Evolutionary conservation across 2,888 invertebrate genomes (phyloP).

Genomic region (Mesodorylaimus sp.): DNA sequence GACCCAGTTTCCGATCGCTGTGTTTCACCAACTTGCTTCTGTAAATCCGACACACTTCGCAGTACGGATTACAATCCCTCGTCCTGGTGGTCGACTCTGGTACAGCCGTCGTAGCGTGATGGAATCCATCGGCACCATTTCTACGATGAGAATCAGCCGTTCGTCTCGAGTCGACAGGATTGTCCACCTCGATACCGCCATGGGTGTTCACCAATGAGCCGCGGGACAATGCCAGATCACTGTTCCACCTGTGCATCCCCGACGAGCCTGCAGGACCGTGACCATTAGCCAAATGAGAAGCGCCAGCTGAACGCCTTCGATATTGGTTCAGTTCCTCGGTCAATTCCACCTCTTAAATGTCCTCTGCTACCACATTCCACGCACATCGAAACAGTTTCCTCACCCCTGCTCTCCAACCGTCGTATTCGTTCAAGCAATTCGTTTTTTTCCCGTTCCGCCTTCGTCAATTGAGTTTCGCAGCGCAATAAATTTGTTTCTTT

Average conservation of each 20-base stretch:
- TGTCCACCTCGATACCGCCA: no score
- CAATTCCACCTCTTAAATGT: neutral
- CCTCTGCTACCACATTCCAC: neutral
- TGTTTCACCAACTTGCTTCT: no score
- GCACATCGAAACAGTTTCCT: neutral
- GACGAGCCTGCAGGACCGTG: no score
- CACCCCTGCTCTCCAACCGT: neutral
- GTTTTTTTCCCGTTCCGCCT: neutral
- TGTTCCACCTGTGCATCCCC: no score
- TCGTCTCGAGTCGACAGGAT: no score
- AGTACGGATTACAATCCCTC: neutral
- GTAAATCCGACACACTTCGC: neutral
- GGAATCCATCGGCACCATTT: neutral
- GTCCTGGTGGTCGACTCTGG: neutral
- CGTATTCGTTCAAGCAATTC: neutral
- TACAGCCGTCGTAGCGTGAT: neutral
- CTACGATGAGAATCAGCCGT: no score
- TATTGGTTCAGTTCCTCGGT: neutral
- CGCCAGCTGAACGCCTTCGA: neutral
- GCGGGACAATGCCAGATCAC: no score
- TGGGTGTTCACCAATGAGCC: no score
- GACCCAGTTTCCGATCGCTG: no score
- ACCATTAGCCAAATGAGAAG: no score
- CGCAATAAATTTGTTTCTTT: constrained; percentile 6
- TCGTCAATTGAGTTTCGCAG: neutral